Conservation (phyloP, 1,140 invertebrate species). For the Aphelinus atriplicis region DNA sequence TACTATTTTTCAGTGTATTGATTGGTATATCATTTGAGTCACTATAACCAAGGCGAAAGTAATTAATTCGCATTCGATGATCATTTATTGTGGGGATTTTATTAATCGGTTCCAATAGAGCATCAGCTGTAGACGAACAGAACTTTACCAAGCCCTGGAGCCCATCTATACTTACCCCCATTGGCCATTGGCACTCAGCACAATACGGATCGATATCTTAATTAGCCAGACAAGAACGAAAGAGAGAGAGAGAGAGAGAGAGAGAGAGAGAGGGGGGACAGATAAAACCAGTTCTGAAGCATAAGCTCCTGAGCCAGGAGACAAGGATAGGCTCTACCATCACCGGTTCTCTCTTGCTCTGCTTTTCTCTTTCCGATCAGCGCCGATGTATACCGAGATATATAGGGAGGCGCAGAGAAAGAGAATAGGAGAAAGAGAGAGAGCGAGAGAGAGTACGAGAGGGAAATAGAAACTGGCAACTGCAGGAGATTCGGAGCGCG, state of each 20-base stretch:
- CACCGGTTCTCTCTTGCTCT: constrained; percentile 17
- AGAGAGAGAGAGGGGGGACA: constrained; percentile 34
- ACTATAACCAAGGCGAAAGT: too few species aligned
- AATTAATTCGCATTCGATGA: too few species aligned
- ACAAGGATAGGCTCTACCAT: constrained; percentile 30
- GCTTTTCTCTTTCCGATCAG: constrained; percentile 18
- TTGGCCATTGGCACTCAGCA: constrained; percentile 38
- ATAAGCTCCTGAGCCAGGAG: too few species aligned
- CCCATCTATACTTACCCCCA: too few species aligned
- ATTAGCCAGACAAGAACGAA: constrained; percentile 55
- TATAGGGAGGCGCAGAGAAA: background rate
- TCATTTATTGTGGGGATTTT: too few species aligned
- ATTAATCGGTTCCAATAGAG: too few species aligned
- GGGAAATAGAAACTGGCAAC: constrained; percentile 38
- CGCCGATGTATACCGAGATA: background rate
- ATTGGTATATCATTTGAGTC: too few species aligned
- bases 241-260: constrained; percentile 41
- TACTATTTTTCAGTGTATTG: too few species aligned
- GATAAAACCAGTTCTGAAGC: too few species aligned
- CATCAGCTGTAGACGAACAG: too few species aligned
- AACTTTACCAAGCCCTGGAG: too few species aligned
- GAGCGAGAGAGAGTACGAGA: constrained; percentile 20
- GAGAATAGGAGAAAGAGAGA: background rate
- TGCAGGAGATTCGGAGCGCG: constrained; percentile 19
- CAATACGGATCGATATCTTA: constrained; percentile 67